These are phyloP conservation scores for Vidua macroura DNA, from an alignment of 2,113 vertebrate species.

Conservation along the genomic window DNA sequence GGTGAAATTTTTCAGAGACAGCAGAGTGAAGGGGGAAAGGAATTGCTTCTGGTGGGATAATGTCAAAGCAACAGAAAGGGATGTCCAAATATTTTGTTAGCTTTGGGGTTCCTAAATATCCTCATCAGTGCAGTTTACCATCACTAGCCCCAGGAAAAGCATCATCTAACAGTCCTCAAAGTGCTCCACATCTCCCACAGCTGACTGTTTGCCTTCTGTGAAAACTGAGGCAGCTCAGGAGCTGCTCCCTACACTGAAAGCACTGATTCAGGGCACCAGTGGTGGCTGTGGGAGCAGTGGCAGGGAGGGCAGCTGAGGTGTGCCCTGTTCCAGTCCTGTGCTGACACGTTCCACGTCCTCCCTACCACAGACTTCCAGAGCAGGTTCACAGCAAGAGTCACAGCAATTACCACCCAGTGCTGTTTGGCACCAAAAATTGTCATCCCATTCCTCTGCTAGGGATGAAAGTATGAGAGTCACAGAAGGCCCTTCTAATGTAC, in stretches of 20 bases:
- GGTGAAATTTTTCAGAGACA: neutral
- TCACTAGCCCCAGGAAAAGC: neutral
- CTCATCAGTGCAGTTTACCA: fast-evolving
- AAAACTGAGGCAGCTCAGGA: neutral
- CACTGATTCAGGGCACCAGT: fast-evolving
- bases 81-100: neutral
- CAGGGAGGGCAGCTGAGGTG: neutral
- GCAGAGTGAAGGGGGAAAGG: neutral
- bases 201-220: fast-evolving
- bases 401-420: neutral
- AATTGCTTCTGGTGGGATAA: neutral
- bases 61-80: neutral
- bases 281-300: fast-evolving
- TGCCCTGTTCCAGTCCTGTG: neutral
- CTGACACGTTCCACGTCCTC: neutral
- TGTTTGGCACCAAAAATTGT: neutral
- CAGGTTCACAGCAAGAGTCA: neutral
- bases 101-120: neutral
- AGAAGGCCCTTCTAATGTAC: neutral
- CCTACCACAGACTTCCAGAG: neutral
- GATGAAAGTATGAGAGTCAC: neutral
- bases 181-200: neutral
- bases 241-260: fast-evolving
- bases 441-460: neutral
- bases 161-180: neutral